Conservation (phyloP, 2,888 invertebrate species). For the Drosophila nigricruria region DNA sequence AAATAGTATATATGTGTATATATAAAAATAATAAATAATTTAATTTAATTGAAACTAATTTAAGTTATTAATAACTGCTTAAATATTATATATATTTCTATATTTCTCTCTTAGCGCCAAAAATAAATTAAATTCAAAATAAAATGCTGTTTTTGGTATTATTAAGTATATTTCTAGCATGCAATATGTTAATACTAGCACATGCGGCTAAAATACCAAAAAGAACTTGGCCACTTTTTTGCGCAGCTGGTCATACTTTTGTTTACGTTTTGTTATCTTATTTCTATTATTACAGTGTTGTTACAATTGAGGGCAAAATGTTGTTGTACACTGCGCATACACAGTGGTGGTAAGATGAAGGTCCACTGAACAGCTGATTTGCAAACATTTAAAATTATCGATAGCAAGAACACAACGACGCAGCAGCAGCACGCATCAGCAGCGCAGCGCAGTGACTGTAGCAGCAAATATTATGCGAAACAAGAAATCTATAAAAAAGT, state of each 20-base stretch:
- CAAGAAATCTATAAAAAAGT: conserved; percentile 69
- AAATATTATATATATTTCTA: too few relatives aligned
- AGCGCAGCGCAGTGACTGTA: conserved; percentile 33
- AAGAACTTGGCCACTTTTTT: background rate
- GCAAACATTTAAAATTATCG: conserved; percentile 39
- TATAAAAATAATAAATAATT: too few relatives aligned
- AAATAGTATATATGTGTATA: too few relatives aligned
- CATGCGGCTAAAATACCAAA: conserved; percentile 2
- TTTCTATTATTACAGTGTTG: conserved; percentile 22
- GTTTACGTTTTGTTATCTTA: conserved; percentile 41
- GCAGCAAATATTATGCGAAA: conserved; percentile 66
- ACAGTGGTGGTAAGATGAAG: conserved; percentile 38
- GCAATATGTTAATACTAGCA: too few relatives aligned
- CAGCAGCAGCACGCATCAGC: conserved; percentile 36
- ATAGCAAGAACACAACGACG: conserved; percentile 50
- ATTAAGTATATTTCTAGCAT: background rate
- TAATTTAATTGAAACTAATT: too few relatives aligned
- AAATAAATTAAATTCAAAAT: background rate
- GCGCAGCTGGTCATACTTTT: conserved; percentile 40
- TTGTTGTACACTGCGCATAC: conserved; percentile 4
- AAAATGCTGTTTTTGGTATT: background rate
- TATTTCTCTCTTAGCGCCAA: too few relatives aligned
- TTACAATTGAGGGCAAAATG: conserved; percentile 26
- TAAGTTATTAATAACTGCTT: too few relatives aligned
- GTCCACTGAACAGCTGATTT: conserved; percentile 45